Evolutionary conservation across 2,888 invertebrate genomes (phyloP).

Genomic region (Diplolepis rosae): DNA sequence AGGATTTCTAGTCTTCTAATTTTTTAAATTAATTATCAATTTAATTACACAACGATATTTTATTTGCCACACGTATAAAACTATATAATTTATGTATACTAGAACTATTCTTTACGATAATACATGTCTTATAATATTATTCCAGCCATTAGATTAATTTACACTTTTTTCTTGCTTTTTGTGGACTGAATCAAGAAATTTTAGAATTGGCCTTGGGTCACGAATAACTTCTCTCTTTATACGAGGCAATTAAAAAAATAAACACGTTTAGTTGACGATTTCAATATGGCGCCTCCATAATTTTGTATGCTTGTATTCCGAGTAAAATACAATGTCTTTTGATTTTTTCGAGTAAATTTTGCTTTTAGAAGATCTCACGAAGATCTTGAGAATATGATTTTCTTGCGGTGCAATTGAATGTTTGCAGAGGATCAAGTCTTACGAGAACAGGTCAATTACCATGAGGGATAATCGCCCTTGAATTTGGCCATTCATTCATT

Average conservation of each 20-base stretch:
- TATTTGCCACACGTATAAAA: neutral
- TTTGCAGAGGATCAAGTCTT: constrained; percentile 10
- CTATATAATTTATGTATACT: neutral
- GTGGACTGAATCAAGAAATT: neutral
- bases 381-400: neutral
- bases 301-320: neutral
- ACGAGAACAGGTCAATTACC: neutral
- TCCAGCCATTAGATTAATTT: neutral
- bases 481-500: neutral
- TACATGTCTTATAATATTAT: neutral
- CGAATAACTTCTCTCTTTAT: neutral
- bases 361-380: neutral
- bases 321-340: neutral
- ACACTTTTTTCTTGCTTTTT: neutral
- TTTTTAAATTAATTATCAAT: neutral
- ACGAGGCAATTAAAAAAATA: neutral
- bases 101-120: neutral
- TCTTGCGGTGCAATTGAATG: neutral
- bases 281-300: constrained; percentile 18
- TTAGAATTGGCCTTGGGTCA: neutral
- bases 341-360: neutral
- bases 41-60: neutral
- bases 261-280: neutral
- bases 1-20: neutral
- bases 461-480: neutral